Percentiles rank a stretch among this genome's conserved stretches.
Evolutionary conservation across 2,888 invertebrate species (phyloP).

Genomic region (Teleiodes luculella): DNA sequence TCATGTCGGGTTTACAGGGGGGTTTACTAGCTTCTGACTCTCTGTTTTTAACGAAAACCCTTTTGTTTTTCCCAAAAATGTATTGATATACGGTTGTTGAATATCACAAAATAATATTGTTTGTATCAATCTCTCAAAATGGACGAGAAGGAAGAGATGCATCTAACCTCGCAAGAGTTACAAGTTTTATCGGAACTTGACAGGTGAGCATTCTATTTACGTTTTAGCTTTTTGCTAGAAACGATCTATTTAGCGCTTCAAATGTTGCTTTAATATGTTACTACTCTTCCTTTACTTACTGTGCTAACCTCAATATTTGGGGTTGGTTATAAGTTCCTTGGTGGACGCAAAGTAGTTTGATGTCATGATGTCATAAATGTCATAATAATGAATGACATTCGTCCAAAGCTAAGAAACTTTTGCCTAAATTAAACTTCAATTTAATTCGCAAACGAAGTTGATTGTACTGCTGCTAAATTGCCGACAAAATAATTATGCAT

Average conservation of each 20-base stretch:
- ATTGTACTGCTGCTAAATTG: no score
- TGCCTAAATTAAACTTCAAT: no score
- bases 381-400: neutral
- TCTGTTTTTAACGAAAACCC: neutral
- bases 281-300: no score
- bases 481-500: neutral
- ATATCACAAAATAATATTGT: neutral
- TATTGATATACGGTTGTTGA: neutral
- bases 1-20: no score
- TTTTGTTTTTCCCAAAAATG: neutral
- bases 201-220: slow-evolving; percentile 77
- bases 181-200: slow-evolving; percentile 92
- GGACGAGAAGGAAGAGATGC: slow-evolving; percentile 82
- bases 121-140: slow-evolving; percentile 36
- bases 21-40: slow-evolving; percentile 1
- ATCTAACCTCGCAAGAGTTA: slow-evolving; percentile 89
- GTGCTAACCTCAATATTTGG: no score
- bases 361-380: neutral
- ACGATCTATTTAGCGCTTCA: neutral
- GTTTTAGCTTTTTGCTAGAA: neutral
- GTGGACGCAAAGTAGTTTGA: neutral
- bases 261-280: no score
- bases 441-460: no score
- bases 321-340: no score
- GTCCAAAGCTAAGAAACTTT: no score